Conservation (phyloP, 2,888 invertebrate species). For the Notodonta ziczac region DNA sequence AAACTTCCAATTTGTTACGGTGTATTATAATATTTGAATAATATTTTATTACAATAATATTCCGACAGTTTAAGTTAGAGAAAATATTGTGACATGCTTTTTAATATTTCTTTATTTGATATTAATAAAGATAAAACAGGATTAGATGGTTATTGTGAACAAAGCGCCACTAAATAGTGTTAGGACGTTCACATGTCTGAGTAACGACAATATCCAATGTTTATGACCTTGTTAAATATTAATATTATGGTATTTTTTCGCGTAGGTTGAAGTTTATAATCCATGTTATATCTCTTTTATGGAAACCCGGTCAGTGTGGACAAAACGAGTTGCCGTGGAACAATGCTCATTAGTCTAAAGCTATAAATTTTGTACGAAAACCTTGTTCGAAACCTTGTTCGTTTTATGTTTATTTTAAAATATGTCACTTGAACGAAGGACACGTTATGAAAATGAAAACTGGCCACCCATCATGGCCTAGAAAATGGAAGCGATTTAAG, state of each 20-base stretch:
- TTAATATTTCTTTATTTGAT: not conserved
- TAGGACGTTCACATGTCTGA: constrained; percentile 5
- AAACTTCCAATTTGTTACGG: too few species aligned
- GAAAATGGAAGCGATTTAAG: constrained; percentile 40
- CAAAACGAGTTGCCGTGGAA: constrained; percentile 24
- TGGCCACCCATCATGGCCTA: constrained; percentile 48
- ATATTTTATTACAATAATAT: too few species aligned
- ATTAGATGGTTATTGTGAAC: constrained; percentile 14
- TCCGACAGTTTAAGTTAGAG: too few species aligned
- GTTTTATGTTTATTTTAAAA: constrained; percentile 11
- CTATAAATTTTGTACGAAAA: constrained; percentile 25
- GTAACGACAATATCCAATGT: constrained; percentile 14
- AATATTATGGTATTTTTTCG: constrained; percentile 19
- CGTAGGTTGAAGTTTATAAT: constrained; percentile 26
- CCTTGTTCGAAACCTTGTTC: constrained; percentile 19
- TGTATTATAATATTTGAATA: too few species aligned
- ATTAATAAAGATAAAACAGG: constrained; percentile 4
- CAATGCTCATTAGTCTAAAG: constrained; percentile 18
- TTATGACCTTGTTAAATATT: constrained; percentile 23
- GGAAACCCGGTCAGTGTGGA: constrained; percentile 18
- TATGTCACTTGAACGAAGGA: constrained; percentile 9
- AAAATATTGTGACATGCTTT: constrained; percentile 15
- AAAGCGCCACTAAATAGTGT: constrained; percentile 9
- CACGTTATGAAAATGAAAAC: constrained; percentile 24
- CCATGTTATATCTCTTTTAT: constrained; percentile 24